Conservation (phyloP, 2,888 invertebrate species). For the Nephrotoma appendiculata region DNA sequence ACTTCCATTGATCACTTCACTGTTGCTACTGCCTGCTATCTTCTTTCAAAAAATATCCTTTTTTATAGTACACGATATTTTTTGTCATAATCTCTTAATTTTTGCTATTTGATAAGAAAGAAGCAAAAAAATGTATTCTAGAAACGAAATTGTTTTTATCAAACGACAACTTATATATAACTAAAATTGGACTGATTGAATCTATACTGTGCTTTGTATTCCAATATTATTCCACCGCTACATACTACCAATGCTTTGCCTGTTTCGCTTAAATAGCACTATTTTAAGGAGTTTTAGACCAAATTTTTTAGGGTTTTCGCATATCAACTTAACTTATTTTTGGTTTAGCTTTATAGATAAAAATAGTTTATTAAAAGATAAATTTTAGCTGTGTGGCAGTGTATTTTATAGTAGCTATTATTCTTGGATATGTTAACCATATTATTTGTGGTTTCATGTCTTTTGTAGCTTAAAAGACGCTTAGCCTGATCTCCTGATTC, state of each 20-base stretch:
- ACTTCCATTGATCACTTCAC: not conserved
- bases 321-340: not conserved
- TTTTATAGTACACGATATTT: not conserved
- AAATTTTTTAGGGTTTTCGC: not conserved
- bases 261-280: not conserved
- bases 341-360: not conserved
- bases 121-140: not conserved
- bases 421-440: too few relatives aligned
- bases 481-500: too few relatives aligned
- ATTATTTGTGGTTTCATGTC: too few relatives aligned
- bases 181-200: not conserved
- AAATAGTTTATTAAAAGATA: not conserved
- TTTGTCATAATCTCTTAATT: not conserved
- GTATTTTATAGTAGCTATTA: not conserved
- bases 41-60: not conserved
- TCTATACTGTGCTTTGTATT: not conserved
- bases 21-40: not conserved
- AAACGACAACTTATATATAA: not conserved
- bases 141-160: not conserved
- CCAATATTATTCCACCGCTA: not conserved
- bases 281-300: not conserved
- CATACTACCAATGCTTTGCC: not conserved
- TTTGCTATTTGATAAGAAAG: not conserved
- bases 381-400: not conserved
- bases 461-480: too few relatives aligned